Conservation (phyloP, 2,797 vertebrate species). For the Lates japonicus region DNA sequence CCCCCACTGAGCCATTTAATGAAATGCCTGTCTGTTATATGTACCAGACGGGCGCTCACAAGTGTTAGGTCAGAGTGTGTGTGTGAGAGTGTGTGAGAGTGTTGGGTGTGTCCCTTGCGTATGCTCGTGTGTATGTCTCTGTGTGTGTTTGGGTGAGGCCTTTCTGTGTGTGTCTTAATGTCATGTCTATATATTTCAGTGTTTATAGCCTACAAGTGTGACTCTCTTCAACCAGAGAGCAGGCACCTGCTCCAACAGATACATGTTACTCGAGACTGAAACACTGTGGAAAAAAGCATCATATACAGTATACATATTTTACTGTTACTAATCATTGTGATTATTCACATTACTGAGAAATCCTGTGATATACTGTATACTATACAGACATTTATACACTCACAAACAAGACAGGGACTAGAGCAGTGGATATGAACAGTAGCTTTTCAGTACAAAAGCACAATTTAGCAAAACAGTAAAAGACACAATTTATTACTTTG, state of each 20-base stretch:
- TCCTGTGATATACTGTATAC: constrained; percentile 51
- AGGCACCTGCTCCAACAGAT: constrained; percentile 61
- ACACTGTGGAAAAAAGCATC: constrained; percentile 43
- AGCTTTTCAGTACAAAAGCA: constrained; percentile 27
- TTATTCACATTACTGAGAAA: constrained; percentile 39
- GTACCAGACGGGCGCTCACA: constrained; percentile 65
- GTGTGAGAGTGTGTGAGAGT: constrained; percentile 28
- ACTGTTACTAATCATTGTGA: constrained; percentile 37
- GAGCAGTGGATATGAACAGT: not conserved
- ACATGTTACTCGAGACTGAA: constrained; percentile 48
- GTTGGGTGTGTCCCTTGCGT: constrained; percentile 15
- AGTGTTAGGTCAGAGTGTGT: constrained; percentile 59
- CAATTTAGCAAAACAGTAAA: constrained; percentile 2
- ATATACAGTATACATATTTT: constrained; percentile 6
- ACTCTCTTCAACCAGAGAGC: constrained; percentile 44
- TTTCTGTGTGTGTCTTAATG: constrained; percentile 55
- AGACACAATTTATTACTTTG: not conserved
- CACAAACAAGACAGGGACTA: constrained; percentile 10
- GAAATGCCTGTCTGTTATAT: constrained; percentile 76
- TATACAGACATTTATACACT: constrained; percentile 3
- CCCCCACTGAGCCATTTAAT: constrained; percentile 83
- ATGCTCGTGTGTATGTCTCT: constrained; percentile 10
- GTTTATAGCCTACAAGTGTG: constrained; percentile 61
- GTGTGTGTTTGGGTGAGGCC: constrained; percentile 32
- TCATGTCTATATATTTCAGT: constrained; percentile 64